phyloP scores from a whole-genome alignment of 1,140 invertebrate species.

The Globodera rostochiensis region DNA sequence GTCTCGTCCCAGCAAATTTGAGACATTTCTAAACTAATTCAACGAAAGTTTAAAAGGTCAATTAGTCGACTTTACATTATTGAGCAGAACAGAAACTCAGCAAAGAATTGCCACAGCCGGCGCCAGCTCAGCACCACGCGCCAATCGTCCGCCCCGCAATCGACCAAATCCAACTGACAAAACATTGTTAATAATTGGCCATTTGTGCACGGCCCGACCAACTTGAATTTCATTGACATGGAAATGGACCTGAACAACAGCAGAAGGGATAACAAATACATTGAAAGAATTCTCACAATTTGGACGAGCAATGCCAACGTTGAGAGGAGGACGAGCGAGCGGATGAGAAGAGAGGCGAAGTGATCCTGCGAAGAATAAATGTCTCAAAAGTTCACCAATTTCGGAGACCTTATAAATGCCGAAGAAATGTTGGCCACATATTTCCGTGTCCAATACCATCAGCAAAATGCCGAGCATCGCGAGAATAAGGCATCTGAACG shows the following conservation, averaged over 20 bases:
- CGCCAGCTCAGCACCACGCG: conserved; percentile 57
- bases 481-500: conserved; percentile 27
- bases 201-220: neutral
- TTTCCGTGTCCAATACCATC: conserved; percentile 53
- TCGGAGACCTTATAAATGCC: conserved; percentile 46
- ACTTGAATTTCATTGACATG: conserved; percentile 63
- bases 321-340: conserved; percentile 53
- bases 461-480: conserved; percentile 43
- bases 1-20: too few relatives aligned
- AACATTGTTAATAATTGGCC: neutral
- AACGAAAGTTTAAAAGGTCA: too few relatives aligned
- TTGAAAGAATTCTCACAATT: conserved; percentile 31
- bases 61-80: neutral
- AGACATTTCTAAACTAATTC: too few relatives aligned
- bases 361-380: conserved; percentile 29
- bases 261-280: too few relatives aligned
- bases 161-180: conserved; percentile 58
- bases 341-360: conserved; percentile 50
- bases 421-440: conserved; percentile 50
- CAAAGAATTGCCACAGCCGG: conserved; percentile 49
- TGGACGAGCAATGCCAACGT: conserved; percentile 58
- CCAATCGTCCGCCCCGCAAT: conserved; percentile 65
- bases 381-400: neutral
- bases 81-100: conserved; percentile 55
- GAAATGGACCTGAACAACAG: conserved; percentile 40